Base-by-base conservation (phyloP, 2,113 vertebrate species). In the Psophia crepitans region DNA sequence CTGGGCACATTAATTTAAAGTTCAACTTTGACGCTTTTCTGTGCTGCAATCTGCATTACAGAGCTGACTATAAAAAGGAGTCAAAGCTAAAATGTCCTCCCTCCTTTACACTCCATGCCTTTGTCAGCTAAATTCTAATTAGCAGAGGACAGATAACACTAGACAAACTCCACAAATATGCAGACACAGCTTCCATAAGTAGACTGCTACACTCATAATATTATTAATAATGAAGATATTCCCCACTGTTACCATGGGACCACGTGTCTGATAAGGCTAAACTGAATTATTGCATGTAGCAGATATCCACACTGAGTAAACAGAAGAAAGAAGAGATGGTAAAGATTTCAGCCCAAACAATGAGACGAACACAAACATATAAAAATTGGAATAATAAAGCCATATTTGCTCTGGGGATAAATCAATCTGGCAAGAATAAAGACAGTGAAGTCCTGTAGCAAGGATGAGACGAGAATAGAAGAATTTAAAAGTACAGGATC, bases 191-290 rank as follows among this genome's bases (percentile, higher is more conserved):
- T 97, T 95, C 90, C 37, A 12, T 37, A 85, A 87, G 86, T 92
- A 82, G 5, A 53, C 44, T 33, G 63, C 83, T 83, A 65, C 80
- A 93, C 76, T 95, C 88, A 71, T 87, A 92, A 80, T 95, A 85
- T 84, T 91, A 95, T 93, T 96, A 97, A 96, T 93, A 97, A 98
- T 96, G 79, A 98, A 98, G 94, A 95, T 94, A 97, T 95, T 91
- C 49, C 83, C 68, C 6, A 37, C 61, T 83, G 77, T 96, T 93
- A 94, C 82, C 82, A 46, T 54, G 87, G 95, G 95, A 97, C 66
- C 9, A 46, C 12, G 2, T 78, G 83, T 96, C 94, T 97, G 97
- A 97, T 98, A 97, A 97, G 88, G 83, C 71, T 86, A 95, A 91
- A 86, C 71, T 93, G 90, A 96, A 92, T 85, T 96, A 88, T 70